These are phyloP conservation scores for Planococcus citri DNA, from an alignment of 1,140 invertebrate genomes.

Conservation along the genomic window DNA sequence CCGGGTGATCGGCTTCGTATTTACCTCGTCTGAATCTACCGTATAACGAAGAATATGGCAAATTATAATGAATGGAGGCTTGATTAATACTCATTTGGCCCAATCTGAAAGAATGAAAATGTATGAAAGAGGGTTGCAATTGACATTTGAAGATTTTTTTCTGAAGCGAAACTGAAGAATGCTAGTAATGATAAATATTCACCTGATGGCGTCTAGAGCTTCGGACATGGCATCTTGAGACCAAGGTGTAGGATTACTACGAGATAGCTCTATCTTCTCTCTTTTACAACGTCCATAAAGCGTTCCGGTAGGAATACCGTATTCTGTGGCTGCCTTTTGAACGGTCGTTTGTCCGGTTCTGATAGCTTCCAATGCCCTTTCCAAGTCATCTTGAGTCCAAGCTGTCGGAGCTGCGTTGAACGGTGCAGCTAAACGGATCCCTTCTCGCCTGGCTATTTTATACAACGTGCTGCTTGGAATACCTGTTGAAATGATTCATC, in stretches of 20 bases:
- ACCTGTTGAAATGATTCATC: conserved; percentile 38
- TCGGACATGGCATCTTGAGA: conserved; percentile 80
- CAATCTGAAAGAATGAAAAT: conserved; percentile 40
- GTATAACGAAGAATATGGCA: conserved; percentile 78
- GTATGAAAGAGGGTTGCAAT: background rate
- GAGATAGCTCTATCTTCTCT: conserved; percentile 72
- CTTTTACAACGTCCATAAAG: conserved; percentile 74
- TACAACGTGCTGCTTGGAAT: conserved; percentile 80
- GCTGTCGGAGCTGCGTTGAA: conserved; percentile 83
- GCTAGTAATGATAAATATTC: conserved; percentile 26
- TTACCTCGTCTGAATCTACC: conserved; percentile 69
- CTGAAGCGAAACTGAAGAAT: conserved; percentile 9
- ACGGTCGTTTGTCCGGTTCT: conserved; percentile 68
- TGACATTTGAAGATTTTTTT: conserved; percentile 10
- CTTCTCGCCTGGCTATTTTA: conserved; percentile 77
- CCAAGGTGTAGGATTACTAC: conserved; percentile 76
- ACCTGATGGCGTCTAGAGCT: conserved; percentile 75
- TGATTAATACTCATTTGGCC: conserved; percentile 87
- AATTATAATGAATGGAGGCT: conserved; percentile 80
- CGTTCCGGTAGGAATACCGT: conserved; percentile 71
- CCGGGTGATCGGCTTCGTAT: conserved; percentile 35
- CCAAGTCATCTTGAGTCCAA: conserved; percentile 70
- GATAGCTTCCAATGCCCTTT: conserved; percentile 68
- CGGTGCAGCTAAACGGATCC: conserved; percentile 69
- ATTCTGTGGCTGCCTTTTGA: conserved; percentile 68